Conservation (phyloP, 2,888 invertebrate genomes). For the Vanessa cardui region DNA sequence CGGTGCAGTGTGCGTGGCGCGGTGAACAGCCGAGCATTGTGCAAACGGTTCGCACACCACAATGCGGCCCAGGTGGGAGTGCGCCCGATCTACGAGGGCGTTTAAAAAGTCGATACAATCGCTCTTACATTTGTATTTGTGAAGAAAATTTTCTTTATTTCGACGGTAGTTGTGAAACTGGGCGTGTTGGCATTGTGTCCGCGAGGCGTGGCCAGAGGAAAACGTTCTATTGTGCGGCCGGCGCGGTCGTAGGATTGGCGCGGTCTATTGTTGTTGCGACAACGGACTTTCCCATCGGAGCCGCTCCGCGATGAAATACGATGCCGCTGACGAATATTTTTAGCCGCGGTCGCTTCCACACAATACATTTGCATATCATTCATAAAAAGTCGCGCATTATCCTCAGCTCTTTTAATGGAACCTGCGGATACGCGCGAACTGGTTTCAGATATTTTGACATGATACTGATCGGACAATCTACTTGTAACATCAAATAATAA, state of each 20-base stretch:
- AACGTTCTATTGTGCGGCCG: constrained; percentile 71
- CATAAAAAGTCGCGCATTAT: constrained; percentile 41
- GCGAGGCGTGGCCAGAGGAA: constrained; percentile 75
- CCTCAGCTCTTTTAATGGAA: constrained; percentile 33
- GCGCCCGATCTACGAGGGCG: constrained; percentile 74
- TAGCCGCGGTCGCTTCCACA: constrained; percentile 42
- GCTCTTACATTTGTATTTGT: constrained; percentile 73
- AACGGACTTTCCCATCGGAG: constrained; percentile 59
- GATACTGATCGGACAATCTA: constrained; percentile 7
- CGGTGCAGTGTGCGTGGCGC: constrained; percentile 67
- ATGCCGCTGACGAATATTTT: constrained; percentile 47
- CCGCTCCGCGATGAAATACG: constrained; percentile 46
- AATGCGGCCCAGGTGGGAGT: constrained; percentile 76
- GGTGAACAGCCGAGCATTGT: constrained; percentile 74
- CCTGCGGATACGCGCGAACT: constrained; percentile 28
- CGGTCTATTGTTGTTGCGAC: constrained; percentile 61
- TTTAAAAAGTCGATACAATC: constrained; percentile 83
- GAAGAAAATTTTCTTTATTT: constrained; percentile 79
- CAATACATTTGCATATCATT: constrained; percentile 46
- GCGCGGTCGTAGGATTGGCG: constrained; percentile 76
- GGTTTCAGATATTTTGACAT: constrained; percentile 34
- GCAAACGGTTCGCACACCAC: constrained; percentile 75
- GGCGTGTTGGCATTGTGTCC: constrained; percentile 73
- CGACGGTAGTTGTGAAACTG: constrained; percentile 56
- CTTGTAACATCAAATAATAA: too few species aligned